Base-by-base conservation (phyloP, 2,888 invertebrate species). In the Micoletzkya japonica region DNA sequence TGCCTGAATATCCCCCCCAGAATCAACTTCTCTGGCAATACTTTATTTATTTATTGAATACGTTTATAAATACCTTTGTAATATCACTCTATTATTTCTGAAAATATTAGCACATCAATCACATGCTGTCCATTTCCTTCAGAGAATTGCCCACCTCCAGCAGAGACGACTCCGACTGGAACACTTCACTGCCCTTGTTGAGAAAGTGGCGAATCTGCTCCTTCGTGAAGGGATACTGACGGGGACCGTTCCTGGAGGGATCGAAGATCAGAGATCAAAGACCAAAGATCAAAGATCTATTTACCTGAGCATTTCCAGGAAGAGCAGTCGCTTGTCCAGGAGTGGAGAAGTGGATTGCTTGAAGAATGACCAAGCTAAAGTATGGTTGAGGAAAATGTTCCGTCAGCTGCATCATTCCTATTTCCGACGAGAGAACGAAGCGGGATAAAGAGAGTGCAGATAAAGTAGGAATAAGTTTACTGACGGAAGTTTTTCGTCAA, bases 61-160 rank as follows among this genome's bases (percentile, higher is more conserved):
- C n/a, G 20, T 44, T 44, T 44, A 44, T 44, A 14, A 10, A 44
- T 44, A 10, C 20, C 20, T 44, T 20, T 44, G 10, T 14, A 44
- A n/a, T 17, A 54, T 54, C 24, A 10, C 10, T n/a, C 7, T 7
- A n/a, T 7, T 14, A 57, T n/a, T 6, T 17, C 14, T 52, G n/a
- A 52, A n/a, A n/a, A 52, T 52, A 6, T 52, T 52, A 14, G 24
- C 14, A n/a, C 52, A n/a, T 52, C 14, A 52, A n/a, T 24, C 24
- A 2, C 14, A 44, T 6, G 49, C 24, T 24, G 37, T 52, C 52
- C 37, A 30, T 4, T 26, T n/a, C n/a, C 66, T 20, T 61, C 28
- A n/a, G n/a, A n/a, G n/a, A n/a, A n/a, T n/a, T n/a, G n/a, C 59
- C 24, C 34, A 76, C 75, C 60, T 75, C 69, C 34, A 72, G 58